These are phyloP conservation scores for Rhorus exstirpatorius DNA, from an alignment of 2,888 invertebrate species.

Conservation along the genomic window DNA sequence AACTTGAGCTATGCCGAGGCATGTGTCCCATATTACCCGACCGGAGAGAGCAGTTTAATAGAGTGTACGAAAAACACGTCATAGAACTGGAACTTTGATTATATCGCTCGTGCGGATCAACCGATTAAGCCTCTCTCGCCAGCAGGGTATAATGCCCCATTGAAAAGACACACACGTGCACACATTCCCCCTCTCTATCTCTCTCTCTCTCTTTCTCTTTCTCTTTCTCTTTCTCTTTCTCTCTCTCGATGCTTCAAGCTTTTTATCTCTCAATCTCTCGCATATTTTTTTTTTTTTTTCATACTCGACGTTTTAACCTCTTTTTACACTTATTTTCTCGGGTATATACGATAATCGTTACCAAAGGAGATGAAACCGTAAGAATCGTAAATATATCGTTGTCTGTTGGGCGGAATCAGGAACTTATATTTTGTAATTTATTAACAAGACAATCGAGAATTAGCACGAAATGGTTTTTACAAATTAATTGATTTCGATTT, in stretches of 20 bases:
- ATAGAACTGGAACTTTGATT: conserved; percentile 41
- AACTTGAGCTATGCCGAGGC: too few relatives aligned
- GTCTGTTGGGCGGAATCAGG: too few relatives aligned
- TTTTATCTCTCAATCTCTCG: conserved; percentile 13
- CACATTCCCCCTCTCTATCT: background rate
- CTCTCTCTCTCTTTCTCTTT: conserved; percentile 9
- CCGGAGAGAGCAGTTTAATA: background rate
- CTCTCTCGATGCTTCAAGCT: conserved; percentile 2
- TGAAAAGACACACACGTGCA: conserved; percentile 25
- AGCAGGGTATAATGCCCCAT: conserved; percentile 30
- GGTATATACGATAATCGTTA: too few relatives aligned
- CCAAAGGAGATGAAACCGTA: too few relatives aligned
- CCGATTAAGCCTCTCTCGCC: conserved; percentile 33
- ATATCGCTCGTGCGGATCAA: conserved; percentile 44
- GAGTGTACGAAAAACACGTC: conserved; percentile 17
- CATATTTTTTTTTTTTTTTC: background rate
- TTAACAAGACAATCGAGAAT: too few relatives aligned
- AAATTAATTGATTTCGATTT: too few relatives aligned
- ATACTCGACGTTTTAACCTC: too few relatives aligned
- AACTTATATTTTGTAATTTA: too few relatives aligned
- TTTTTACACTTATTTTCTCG: too few relatives aligned
- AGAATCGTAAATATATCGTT: too few relatives aligned
- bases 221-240: background rate
- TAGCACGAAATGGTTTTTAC: too few relatives aligned
- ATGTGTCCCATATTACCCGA: background rate